phyloP scores from a whole-genome alignment of 2,113 vertebrate species.

The Sialia sialis region DNA sequence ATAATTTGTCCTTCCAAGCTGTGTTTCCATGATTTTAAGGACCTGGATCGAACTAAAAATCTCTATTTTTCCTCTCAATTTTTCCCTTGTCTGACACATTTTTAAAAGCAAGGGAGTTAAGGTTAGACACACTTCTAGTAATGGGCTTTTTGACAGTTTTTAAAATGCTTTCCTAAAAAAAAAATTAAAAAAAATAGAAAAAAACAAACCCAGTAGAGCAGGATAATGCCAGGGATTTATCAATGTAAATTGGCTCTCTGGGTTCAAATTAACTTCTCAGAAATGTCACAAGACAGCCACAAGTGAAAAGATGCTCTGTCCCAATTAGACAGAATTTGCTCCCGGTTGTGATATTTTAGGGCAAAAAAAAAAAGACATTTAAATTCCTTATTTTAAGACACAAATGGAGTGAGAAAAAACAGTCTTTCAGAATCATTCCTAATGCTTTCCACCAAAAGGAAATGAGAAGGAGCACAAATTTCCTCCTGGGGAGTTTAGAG shows the following conservation, averaged over 20 bases:
- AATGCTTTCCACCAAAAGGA: neutral
- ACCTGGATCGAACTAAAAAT: neutral
- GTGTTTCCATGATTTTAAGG: no score
- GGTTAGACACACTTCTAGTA: neutral
- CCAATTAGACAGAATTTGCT: neutral
- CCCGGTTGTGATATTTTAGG: neutral
- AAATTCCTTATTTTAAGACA: neutral
- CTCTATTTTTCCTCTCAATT: neutral
- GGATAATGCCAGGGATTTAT: neutral
- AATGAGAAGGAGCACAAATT: neutral
- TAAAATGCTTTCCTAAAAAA: neutral
- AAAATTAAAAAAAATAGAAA: neutral
- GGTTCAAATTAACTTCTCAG: neutral
- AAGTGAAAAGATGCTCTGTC: neutral
- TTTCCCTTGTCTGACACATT: neutral
- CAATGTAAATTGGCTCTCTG: neutral
- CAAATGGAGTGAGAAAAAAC: neutral
- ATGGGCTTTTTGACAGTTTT: neutral
- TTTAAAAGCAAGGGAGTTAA: neutral
- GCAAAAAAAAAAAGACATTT: accelerated
- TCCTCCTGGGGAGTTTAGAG: neutral
- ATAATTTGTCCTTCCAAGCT: no score
- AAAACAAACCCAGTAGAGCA: neutral
- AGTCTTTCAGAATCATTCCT: neutral
- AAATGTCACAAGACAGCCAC: neutral